Conservation (phyloP, 2,797 vertebrate genomes). For the Pseudochirops cupreus region DNA sequence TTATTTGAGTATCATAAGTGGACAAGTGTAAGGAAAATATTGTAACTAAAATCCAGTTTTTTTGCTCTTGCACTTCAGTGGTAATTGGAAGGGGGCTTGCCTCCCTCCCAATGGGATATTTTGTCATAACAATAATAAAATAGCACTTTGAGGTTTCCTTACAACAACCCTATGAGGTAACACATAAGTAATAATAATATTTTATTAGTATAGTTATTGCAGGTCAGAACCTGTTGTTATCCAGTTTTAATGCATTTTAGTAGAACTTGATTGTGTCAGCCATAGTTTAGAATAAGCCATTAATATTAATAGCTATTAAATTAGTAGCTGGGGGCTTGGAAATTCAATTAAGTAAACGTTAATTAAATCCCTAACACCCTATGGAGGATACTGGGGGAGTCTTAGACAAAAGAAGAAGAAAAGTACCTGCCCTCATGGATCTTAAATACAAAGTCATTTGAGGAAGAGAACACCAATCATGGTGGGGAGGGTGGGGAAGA, state of each 20-base stretch:
- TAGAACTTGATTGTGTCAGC: not conserved
- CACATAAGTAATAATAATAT: not conserved
- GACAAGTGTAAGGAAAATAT: not conserved
- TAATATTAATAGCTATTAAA: not conserved
- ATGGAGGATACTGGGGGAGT: not conserved
- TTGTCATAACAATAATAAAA: constrained; percentile 4
- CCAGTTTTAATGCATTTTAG: not conserved
- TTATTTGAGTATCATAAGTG: not conserved
- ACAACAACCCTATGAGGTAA: not conserved
- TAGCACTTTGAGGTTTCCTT: not conserved
- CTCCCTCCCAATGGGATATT: not conserved
- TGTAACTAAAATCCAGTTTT: not conserved
- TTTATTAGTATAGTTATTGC: not conserved
- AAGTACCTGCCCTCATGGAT: not conserved
- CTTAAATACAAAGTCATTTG: not conserved
- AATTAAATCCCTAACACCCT: not conserved
- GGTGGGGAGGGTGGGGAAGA: not conserved
- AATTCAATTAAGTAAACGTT: not conserved
- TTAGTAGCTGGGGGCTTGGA: not conserved
- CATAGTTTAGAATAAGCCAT: not conserved
- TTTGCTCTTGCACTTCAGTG: not conserved
- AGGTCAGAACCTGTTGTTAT: not conserved
- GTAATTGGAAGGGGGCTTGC: not conserved
- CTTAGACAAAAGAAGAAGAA: not conserved
- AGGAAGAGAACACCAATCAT: not conserved